Evolutionary conservation across 1,140 invertebrate genomes (phyloP).

Genomic region (Leptinotarsa texana): DNA sequence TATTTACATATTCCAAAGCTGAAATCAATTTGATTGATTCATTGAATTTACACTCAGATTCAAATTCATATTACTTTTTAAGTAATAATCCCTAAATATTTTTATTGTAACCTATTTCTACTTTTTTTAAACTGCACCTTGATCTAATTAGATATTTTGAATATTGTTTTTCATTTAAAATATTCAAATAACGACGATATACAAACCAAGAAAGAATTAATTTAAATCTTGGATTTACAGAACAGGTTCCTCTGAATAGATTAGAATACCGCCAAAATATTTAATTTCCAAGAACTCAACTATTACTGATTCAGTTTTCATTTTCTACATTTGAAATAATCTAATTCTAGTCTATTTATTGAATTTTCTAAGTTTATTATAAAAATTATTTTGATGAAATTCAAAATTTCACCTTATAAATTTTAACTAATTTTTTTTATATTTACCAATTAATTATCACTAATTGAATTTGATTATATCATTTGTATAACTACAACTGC

Average conservation of each 20-base stretch:
- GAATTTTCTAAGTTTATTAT: conserved; percentile 51
- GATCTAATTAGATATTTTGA: conserved; percentile 56
- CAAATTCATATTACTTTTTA: conserved; percentile 56
- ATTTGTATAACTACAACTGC: conserved; percentile 62
- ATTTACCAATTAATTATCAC: conserved; percentile 40
- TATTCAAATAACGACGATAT: conserved; percentile 62
- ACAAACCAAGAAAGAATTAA: conserved; percentile 60
- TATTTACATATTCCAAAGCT: conserved; percentile 64
- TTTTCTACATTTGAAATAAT: conserved; percentile 60
- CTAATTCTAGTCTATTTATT: conserved; percentile 64
- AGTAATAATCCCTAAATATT: conserved; percentile 52
- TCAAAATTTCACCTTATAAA: conserved; percentile 49
- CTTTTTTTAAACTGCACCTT: conserved; percentile 63
- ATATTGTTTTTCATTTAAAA: conserved; percentile 60
- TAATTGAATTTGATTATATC: conserved; percentile 42
- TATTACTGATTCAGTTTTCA: conserved; percentile 57
- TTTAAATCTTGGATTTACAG: conserved; percentile 60
- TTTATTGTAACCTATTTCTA: conserved; percentile 60
- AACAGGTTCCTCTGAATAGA: conserved; percentile 64
- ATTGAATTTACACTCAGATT: conserved; percentile 59
- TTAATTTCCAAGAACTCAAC: conserved; percentile 60
- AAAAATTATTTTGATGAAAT: conserved; percentile 51
- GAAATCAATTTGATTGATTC: conserved; percentile 55
- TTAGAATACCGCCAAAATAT: conserved; percentile 63
- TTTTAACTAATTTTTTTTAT: conserved; percentile 51